Evolutionary conservation across 2,888 invertebrate genomes (phyloP).

Genomic region (Dexiosoma caninum): DNA sequence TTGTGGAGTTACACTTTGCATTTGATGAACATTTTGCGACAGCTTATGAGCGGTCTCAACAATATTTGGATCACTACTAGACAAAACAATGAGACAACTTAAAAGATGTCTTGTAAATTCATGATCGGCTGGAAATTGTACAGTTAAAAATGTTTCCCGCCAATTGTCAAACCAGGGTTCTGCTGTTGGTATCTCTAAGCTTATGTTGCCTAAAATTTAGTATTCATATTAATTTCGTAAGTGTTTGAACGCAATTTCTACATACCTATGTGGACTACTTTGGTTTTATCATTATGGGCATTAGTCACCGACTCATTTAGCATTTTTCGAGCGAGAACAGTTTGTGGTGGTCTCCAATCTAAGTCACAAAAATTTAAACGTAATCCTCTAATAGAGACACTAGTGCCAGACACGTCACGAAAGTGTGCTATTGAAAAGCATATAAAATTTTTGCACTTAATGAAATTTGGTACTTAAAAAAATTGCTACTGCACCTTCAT

Average conservation of each 20-base stretch:
- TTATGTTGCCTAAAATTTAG: constrained; percentile 79
- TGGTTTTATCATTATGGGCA: constrained; percentile 80
- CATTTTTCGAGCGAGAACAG: constrained; percentile 88
- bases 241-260: no score
- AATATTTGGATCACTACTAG: constrained; percentile 86
- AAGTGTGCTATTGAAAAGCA: constrained; percentile 86
- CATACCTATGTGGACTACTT: constrained; percentile 80
- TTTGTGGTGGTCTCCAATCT: constrained; percentile 88
- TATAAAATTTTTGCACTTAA: no score
- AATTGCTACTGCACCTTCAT: constrained; percentile 85
- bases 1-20: constrained; percentile 85
- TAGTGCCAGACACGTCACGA: constrained; percentile 88
- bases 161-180: constrained; percentile 98
- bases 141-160: constrained; percentile 92
- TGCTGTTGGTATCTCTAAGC: constrained; percentile 84
- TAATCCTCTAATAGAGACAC: constrained; percentile 85
- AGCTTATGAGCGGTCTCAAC: constrained; percentile 89
- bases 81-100: constrained; percentile 88
- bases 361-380: constrained; percentile 90
- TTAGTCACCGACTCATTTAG: constrained; percentile 89
- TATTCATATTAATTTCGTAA: no score
- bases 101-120: constrained; percentile 95
- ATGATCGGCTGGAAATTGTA: constrained; percentile 94
- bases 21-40: constrained; percentile 88
- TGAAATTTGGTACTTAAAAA: background rate